Percentiles rank a stretch among this genome's conserved stretches.
phyloP scores from a whole-genome alignment of 2,797 vertebrate species.

The Coregonus sp. region DNA sequence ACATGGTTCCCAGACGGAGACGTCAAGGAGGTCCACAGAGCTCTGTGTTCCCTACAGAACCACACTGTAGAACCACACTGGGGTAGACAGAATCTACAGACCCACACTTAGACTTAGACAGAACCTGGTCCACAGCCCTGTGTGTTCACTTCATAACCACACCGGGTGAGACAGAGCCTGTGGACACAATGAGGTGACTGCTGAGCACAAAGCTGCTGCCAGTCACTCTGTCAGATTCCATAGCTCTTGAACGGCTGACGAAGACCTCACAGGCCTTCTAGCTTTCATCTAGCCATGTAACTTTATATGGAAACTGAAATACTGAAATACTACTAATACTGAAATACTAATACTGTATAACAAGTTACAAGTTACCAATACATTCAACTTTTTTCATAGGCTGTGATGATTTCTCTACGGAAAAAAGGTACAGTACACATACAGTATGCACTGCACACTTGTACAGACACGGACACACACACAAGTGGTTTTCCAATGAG shows the following conservation, averaged over 20 bases:
- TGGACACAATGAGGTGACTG: constrained; percentile 15
- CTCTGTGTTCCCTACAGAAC: constrained; percentile 6
- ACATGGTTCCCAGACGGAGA: constrained; percentile 70
- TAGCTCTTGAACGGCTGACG: constrained; percentile 44
- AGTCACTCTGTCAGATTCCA: constrained; percentile 47
- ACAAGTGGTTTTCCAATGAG: too few species aligned
- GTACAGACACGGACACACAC: too few species aligned
- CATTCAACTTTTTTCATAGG: neutral
- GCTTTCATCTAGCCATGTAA: constrained; percentile 6
- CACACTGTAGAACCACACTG: constrained; percentile 5
- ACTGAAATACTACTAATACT: neutral
- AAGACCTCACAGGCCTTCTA: constrained; percentile 36
- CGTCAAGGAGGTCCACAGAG: constrained; percentile 45
- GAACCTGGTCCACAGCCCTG: constrained; percentile 36
- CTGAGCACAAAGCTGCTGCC: constrained; percentile 25
- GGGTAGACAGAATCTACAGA: neutral
- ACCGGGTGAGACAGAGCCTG: constrained; percentile 57
- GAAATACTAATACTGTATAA: neutral
- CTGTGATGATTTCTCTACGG: too few species aligned
- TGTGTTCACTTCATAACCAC: constrained; percentile 58
- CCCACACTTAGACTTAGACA: neutral
- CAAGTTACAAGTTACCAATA: neutral
- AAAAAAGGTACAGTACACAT: too few species aligned
- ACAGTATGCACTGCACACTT: too few species aligned
- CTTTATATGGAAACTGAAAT: constrained; percentile 5